Evolutionary conservation across 2,113 vertebrate species (phyloP), one percentile per base, ranked within the genome.

Genomic region (Nesoenas mayeri): DNA sequence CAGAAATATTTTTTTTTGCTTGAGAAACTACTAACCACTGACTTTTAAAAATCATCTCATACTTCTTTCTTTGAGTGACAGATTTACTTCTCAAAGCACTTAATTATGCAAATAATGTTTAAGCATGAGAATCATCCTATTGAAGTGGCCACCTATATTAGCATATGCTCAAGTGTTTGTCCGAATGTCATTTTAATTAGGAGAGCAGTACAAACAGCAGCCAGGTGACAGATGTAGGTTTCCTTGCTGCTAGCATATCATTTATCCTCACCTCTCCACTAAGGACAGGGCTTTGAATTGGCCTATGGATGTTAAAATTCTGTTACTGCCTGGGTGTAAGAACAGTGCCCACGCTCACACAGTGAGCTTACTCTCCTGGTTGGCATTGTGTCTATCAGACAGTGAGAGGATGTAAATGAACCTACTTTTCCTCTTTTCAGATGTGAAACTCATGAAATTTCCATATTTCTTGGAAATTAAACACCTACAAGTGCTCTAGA

Each of bases 271-370:
- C 74, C 8, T 40, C 29, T 11, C 6, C 4, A 3, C 15, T 78
- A 42, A 66, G 29, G 24, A n/a, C 17, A 54, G 28, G 11, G 36
- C 24, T 81, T 34, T 79, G 28, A 67, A 21, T 10, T 38, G 29
- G 15, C 12, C 47, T 50, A 15, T 0, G 3, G 40, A 6, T 88
- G 15, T 64, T 50, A 32, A 22, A 79, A 36, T 75, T 72, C 38
- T 79, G 24, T 26, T 11, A 7, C 6, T 32, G 38, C 12, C 13
- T 69, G 34, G 28, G 26, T 26, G 18, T 14, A n/a, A 3, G 10
- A 10, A 48, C 22, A 38, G 25, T 28, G 28, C 16, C 42, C 58
- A 12, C 15, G 36, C 4, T 7, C 0, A 1, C 0, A 1, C 28
- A 56, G 21, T 32, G 72, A 80, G 11, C 20, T 60, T 69, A 21